A percentile compares a stretch with the other conserved stretches of the same genome.
These are phyloP conservation scores for Colostygia pectinataria DNA, from an alignment of 2,888 invertebrate species.

Conservation along the genomic window DNA sequence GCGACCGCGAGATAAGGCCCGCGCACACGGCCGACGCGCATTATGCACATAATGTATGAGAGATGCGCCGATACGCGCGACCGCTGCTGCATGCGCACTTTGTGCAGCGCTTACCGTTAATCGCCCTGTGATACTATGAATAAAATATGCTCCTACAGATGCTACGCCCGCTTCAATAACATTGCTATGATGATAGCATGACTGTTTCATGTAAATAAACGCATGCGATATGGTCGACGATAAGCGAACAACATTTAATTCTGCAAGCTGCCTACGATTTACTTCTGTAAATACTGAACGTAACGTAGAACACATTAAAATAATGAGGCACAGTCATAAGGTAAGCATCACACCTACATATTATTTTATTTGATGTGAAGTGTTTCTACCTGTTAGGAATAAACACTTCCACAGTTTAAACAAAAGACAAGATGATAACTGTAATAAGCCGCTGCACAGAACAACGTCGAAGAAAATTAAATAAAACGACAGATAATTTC, in stretches of 20 bases:
- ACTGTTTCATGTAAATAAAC: constrained; percentile 22
- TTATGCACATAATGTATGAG: constrained; percentile 41
- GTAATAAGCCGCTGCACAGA: constrained; percentile 13
- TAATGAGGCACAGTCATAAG: constrained; percentile 5
- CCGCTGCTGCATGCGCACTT: constrained; percentile 22
- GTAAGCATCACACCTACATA: constrained; percentile 2
- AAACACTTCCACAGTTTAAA: constrained; percentile 4
- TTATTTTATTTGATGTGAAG: constrained; percentile 3
- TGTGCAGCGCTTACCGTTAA: constrained; percentile 20
- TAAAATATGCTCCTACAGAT: constrained; percentile 20
- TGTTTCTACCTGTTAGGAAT: too few relatives aligned
- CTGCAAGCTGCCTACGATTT: not conserved
- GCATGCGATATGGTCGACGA: constrained; percentile 15
- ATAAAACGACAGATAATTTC: constrained; percentile 25
- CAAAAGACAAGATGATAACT: constrained; percentile 19
- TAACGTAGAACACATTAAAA: not conserved
- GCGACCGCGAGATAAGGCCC: constrained; percentile 28
- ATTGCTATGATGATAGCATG: constrained; percentile 16
- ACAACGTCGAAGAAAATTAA: constrained; percentile 17
- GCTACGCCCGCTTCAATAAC: constrained; percentile 14
- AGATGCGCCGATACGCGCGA: constrained; percentile 33
- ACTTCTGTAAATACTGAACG: constrained; percentile 1
- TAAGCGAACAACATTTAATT: constrained; percentile 10
- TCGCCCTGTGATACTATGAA: constrained; percentile 19
- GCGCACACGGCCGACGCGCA: constrained; percentile 30